Percentiles rank a stretch among this genome's conserved stretches.
phyloP scores from a whole-genome alignment of 2,888 invertebrate species.

The Calliscelio sp. region DNA sequence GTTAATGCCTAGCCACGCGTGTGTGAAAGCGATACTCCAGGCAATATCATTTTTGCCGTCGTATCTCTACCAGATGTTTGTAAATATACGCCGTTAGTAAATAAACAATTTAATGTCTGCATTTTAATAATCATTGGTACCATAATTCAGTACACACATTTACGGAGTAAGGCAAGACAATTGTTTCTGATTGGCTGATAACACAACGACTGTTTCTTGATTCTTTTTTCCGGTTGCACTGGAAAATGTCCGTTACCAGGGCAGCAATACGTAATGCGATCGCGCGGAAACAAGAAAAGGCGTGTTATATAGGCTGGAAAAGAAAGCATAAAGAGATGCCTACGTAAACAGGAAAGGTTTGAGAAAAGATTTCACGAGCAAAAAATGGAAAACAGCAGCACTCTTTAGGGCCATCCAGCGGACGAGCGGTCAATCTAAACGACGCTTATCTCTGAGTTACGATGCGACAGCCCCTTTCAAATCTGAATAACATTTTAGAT shows the following conservation, averaged over 20 bases:
- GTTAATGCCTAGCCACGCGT: slow-evolving; percentile 53
- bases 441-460: slow-evolving; percentile 83
- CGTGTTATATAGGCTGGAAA: slow-evolving; percentile 71
- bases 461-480: slow-evolving; percentile 75
- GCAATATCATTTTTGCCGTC: slow-evolving; percentile 14
- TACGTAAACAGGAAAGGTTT: slow-evolving; percentile 78
- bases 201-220: background rate
- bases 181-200: too few species aligned
- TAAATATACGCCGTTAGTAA: background rate
- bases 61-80: too few species aligned
- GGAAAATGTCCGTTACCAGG: slow-evolving; percentile 54
- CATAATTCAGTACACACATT: too few species aligned
- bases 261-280: slow-evolving; percentile 58
- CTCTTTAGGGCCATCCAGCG: slow-evolving; percentile 85
- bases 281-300: slow-evolving; percentile 56
- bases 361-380: slow-evolving; percentile 80
- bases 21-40: slow-evolving; percentile 41
- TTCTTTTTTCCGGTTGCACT: slow-evolving; percentile 45
- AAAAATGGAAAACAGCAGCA: slow-evolving; percentile 83
- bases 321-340: slow-evolving; percentile 70
- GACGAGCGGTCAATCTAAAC: slow-evolving; percentile 85
- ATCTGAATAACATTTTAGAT: slow-evolving; percentile 81
- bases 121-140: too few species aligned
- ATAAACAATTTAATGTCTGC: too few species aligned
- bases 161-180: too few species aligned